A percentile compares a stretch with the other conserved stretches of the same genome.
phyloP scores from a whole-genome alignment of 1,140 invertebrate species.

The Drosophila sproati region DNA sequence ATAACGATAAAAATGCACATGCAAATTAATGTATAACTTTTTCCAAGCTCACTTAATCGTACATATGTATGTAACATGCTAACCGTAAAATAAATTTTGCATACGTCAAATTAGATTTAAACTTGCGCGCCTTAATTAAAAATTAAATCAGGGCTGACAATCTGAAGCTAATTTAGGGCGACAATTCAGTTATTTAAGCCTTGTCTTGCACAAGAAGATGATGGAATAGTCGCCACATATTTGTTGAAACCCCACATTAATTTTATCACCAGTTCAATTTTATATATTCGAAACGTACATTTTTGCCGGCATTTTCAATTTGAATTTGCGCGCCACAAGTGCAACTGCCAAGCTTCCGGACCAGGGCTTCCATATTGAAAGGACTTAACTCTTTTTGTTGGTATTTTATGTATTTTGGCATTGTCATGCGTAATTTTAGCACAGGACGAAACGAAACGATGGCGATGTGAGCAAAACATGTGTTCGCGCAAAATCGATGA shows the following conservation, averaged over 20 bases:
- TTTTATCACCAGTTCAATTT: too few species aligned
- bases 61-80: slow-evolving; percentile 2
- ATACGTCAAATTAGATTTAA: not conserved
- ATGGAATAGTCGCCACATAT: too few species aligned
- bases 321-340: slow-evolving; percentile 1
- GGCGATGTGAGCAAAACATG: slow-evolving; percentile 52
- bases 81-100: slow-evolving; percentile 2
- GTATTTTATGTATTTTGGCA: slow-evolving; percentile 40
- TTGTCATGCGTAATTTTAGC: slow-evolving; percentile 28
- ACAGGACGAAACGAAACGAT: slow-evolving; percentile 28
- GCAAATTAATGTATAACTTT: slow-evolving; percentile 39
- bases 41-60: slow-evolving; percentile 46
- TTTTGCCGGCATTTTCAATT: slow-evolving; percentile 2
- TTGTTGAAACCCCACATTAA: too few species aligned
- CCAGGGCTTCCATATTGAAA: slow-evolving; percentile 20
- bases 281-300: not conserved
- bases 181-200: too few species aligned
- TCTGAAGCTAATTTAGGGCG: too few species aligned
- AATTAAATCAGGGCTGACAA: too few species aligned
- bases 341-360: slow-evolving; percentile 1
- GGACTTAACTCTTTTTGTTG: slow-evolving; percentile 20
- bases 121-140: not conserved
- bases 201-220: too few species aligned
- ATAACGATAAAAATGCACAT: slow-evolving; percentile 48
- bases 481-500: slow-evolving; percentile 75